These are phyloP conservation scores for Gambusia holbrooki DNA, from an alignment of 2,113 vertebrate species.

Conservation along the genomic window DNA sequence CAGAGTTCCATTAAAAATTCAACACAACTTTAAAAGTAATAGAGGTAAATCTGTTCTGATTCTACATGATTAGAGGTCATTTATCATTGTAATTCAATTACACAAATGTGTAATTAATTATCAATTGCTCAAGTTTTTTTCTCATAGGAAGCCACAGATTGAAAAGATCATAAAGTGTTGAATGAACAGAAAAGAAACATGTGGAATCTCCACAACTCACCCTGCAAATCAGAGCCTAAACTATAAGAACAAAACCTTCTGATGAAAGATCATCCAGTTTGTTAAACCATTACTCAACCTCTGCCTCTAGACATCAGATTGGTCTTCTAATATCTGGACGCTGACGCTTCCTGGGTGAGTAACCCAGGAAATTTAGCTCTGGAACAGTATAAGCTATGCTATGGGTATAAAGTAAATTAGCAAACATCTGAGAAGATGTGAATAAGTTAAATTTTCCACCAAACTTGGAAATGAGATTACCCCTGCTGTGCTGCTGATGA, in stretches of 20 bases:
- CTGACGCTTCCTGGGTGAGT: slow-evolving; percentile 39
- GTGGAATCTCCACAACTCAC: not conserved
- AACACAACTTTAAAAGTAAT: too few species aligned
- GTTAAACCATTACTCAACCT: slow-evolving; percentile 2
- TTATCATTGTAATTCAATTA: too few species aligned
- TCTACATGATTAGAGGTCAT: too few species aligned
- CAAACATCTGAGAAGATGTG: slow-evolving; percentile 59
- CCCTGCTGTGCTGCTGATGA: slow-evolving; percentile 66
- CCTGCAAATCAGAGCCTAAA: not conserved
- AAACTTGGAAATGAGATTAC: slow-evolving; percentile 58
- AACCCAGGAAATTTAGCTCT: slow-evolving; percentile 50
- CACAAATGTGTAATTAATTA: too few species aligned
- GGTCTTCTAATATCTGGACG: slow-evolving; percentile 18
- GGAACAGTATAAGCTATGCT: slow-evolving; percentile 24
- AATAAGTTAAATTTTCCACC: slow-evolving; percentile 54
- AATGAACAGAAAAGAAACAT: not conserved
- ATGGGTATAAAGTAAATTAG: slow-evolving; percentile 60
- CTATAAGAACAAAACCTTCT: not conserved
- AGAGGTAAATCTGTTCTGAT: too few species aligned
- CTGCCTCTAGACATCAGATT: not conserved
- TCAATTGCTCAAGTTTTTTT: too few species aligned
- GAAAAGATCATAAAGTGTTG: too few species aligned
- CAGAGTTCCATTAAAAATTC: too few species aligned
- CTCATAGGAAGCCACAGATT: too few species aligned
- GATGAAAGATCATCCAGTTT: slow-evolving; percentile 9